phyloP scores from a whole-genome alignment of 2,888 invertebrate species.

The Aporophyla lueneburgensis region DNA sequence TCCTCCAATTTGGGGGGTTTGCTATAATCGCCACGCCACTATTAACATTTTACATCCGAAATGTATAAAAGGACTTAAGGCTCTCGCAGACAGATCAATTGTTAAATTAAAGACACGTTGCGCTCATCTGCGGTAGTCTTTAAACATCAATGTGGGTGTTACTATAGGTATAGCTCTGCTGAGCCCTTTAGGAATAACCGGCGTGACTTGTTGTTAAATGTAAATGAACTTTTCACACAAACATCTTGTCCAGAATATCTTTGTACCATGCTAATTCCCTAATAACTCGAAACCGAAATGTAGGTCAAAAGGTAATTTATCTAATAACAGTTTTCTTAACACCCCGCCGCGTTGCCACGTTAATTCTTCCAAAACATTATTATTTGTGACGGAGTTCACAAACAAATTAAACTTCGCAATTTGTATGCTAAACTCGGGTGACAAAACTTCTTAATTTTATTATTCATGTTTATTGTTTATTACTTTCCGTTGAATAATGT shows the following conservation, averaged over 20 bases:
- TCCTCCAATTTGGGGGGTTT: no score
- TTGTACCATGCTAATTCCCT: not conserved
- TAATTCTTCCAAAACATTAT: conserved; percentile 62
- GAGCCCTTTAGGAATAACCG: no score
- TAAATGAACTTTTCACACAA: not conserved
- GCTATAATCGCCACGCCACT: no score
- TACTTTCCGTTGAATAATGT: conserved; percentile 36
- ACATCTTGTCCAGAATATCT: conserved; percentile 5
- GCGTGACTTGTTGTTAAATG: not conserved
- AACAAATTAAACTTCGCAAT: conserved; percentile 66
- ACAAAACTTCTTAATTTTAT: conserved; percentile 60
- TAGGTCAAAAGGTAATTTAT: conserved; percentile 32
- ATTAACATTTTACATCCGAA: no score
- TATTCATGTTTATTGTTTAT: conserved; percentile 57
- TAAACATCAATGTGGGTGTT: no score
- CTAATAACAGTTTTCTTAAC: conserved; percentile 42
- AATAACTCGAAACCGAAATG: not conserved
- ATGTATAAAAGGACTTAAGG: no score
- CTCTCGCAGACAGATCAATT: no score
- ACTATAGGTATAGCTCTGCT: no score
- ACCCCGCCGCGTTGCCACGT: conserved; percentile 9
- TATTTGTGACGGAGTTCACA: conserved; percentile 54
- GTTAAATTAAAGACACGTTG: no score
- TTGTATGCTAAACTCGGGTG: conserved; percentile 62
- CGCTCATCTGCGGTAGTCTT: no score